Conservation (phyloP, 2,888 invertebrate species). For the Agrochola litura region DNA sequence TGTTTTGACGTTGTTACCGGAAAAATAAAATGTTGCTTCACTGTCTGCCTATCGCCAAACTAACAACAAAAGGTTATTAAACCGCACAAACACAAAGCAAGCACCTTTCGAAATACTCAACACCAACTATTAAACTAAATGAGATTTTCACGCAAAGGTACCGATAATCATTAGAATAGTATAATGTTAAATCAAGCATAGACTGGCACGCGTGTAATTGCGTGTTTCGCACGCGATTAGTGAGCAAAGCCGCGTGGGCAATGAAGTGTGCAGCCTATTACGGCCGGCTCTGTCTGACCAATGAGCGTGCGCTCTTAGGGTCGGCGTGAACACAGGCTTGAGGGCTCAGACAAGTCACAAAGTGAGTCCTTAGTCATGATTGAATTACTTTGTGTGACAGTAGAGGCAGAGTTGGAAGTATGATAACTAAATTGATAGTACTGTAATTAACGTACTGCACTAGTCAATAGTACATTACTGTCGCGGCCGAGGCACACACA, state of each 20-base stretch:
- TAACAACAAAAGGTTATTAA: neutral
- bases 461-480: too few species aligned
- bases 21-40: neutral
- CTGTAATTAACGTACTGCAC: neutral
- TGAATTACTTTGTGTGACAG: conserved; percentile 43
- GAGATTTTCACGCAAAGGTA: conserved; percentile 2
- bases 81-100: conserved; percentile 2
- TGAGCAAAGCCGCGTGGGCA: conserved; percentile 43
- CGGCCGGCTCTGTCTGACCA: conserved; percentile 34
- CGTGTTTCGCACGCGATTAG: conserved; percentile 53
- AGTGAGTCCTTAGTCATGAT: conserved; percentile 35
- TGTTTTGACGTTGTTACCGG: neutral
- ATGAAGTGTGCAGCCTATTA: conserved; percentile 50
- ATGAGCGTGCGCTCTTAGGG: conserved; percentile 48
- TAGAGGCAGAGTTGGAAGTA: neutral
- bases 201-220: conserved; percentile 48
- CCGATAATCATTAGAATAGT: conserved; percentile 28
- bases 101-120: neutral
- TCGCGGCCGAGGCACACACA: too few species aligned
- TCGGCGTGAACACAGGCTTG: conserved; percentile 23
- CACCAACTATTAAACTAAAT: conserved; percentile 17
- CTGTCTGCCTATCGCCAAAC: neutral
- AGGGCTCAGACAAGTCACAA: conserved; percentile 34
- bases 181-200: conserved; percentile 45
- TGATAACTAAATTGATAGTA: neutral